A percentile compares a stretch with the other conserved stretches of the same genome.
Evolutionary conservation across 2,888 invertebrate species (phyloP).

Genomic region (Leptopilina drosophilae): DNA sequence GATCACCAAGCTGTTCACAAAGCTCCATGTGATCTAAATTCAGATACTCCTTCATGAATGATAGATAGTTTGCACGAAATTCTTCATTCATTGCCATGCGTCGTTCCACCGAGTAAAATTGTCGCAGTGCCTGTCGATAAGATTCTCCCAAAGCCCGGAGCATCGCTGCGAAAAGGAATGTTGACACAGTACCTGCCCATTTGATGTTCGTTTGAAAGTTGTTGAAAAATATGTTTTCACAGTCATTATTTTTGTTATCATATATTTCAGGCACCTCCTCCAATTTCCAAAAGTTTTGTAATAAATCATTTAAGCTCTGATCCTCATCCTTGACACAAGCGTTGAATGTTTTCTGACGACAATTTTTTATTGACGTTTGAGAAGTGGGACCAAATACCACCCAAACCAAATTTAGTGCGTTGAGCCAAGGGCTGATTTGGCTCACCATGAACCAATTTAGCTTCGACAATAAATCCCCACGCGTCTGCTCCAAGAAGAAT

Average conservation of each 20-base stretch:
- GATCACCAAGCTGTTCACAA: not conserved
- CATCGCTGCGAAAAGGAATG: too few relatives aligned
- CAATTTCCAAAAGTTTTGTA: conserved; percentile 42
- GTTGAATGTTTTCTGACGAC: not conserved
- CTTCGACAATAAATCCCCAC: not conserved
- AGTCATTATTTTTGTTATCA: not conserved
- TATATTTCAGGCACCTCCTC: conserved; percentile 37
- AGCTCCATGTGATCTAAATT: too few relatives aligned
- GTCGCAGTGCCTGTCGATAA: too few relatives aligned
- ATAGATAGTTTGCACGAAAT: too few relatives aligned
- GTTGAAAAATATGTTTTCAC: too few relatives aligned
- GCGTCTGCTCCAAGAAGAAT: conserved; percentile 27
- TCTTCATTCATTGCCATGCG: too few relatives aligned
- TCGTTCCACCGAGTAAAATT: too few relatives aligned
- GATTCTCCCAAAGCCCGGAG: too few relatives aligned
- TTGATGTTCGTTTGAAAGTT: too few relatives aligned
- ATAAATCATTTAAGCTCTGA: not conserved
- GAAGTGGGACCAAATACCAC: not conserved
- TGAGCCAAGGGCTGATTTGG: conserved; percentile 18
- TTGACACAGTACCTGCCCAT: too few relatives aligned
- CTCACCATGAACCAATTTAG: not conserved
- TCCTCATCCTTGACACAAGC: conserved; percentile 9
- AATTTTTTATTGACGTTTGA: not conserved
- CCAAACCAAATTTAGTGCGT: conserved; percentile 16
- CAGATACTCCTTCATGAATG: too few relatives aligned